phyloP scores from a whole-genome alignment of 2,888 invertebrate genomes.

The Ceraclea dissimilis region DNA sequence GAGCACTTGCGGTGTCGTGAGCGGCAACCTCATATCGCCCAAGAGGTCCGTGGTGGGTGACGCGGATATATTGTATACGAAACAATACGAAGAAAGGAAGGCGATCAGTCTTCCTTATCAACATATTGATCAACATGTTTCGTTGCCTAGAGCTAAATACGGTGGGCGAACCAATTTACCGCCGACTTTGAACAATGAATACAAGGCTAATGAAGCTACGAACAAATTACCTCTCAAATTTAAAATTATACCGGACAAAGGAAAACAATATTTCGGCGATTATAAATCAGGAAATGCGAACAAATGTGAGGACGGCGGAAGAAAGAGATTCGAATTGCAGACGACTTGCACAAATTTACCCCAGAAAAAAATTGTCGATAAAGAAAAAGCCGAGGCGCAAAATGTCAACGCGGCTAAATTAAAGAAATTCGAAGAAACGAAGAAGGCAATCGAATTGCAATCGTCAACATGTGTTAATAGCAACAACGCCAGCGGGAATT shows the following conservation, averaged over 20 bases:
- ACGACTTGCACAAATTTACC: constrained; percentile 21
- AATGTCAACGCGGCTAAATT: constrained; percentile 3
- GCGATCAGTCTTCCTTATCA: constrained; percentile 13
- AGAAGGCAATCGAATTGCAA: constrained; percentile 12
- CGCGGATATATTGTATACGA: neutral
- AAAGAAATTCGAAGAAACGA: constrained; percentile 10
- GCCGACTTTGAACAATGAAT: constrained; percentile 8
- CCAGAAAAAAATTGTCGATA: constrained; percentile 11
- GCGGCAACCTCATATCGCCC: neutral
- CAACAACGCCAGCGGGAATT: neutral
- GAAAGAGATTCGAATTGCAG: constrained; percentile 17
- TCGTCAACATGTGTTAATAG: constrained; percentile 4
- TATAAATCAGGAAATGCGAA: neutral
- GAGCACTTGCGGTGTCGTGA: constrained; percentile 7
- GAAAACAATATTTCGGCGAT: constrained; percentile 1
- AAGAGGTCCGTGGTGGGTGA: neutral
- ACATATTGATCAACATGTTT: constrained; percentile 9
- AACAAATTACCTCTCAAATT: constrained; percentile 7
- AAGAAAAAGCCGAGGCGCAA: constrained; percentile 2
- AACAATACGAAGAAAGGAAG: constrained; percentile 10
- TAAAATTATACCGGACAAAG: constrained; percentile 9
- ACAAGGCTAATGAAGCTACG: neutral
- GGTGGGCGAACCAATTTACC: constrained; percentile 9
- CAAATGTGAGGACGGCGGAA: constrained; percentile 15
- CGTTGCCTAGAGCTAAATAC: constrained; percentile 13